Conservation (phyloP, 2,113 vertebrate genomes). For the Piprites chloris region DNA sequence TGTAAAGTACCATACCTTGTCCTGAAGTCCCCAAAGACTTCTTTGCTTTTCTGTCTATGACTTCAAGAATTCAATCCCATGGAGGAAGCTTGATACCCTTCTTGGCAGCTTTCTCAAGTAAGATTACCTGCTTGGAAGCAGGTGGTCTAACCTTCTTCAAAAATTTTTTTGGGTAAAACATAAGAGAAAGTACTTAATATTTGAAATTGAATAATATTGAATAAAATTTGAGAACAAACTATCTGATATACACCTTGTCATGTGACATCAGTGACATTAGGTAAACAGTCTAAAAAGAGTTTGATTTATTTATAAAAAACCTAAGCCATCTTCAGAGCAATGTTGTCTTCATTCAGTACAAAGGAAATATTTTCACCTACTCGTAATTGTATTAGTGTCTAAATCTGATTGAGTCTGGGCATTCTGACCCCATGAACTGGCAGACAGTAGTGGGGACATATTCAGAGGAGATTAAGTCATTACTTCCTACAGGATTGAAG, state of each 20-base stretch:
- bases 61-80: background rate
- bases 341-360: background rate
- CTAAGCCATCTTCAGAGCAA: background rate
- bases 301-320: background rate
- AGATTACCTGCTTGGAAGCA: background rate
- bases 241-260: background rate
- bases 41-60: background rate
- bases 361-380: conserved; percentile 3
- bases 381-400: conserved; percentile 34
- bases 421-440: background rate
- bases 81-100: background rate
- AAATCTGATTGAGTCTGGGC: conserved; percentile 21
- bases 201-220: too few species aligned
- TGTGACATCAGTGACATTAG: background rate
- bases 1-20: background rate
- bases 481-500: conserved; percentile 1
- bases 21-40: background rate
- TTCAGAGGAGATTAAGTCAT: conserved; percentile 34
- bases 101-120: background rate
- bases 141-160: background rate
- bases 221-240: background rate
- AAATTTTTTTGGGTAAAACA: background rate
- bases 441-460: background rate
- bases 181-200: background rate
- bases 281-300: background rate